A percentile compares a stretch with the other conserved stretches of the same genome.
phyloP scores from a whole-genome alignment of 92 coral and sea anemone species.

The Zoanthus sociatus region DNA sequence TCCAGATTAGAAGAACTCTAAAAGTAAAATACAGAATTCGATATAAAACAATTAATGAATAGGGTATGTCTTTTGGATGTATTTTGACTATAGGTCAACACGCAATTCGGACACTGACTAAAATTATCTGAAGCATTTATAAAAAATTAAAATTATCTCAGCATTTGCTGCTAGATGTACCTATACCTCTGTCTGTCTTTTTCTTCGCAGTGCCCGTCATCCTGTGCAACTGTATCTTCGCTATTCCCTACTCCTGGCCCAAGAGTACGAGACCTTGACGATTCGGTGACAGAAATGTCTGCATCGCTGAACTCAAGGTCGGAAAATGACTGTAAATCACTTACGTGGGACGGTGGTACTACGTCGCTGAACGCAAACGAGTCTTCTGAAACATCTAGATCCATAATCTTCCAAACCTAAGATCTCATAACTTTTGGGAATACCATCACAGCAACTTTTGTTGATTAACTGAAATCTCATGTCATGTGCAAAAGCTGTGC shows the following conservation, averaged over 20 bases:
- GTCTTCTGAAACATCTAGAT: conserved; percentile 81
- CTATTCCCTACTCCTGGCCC: neutral
- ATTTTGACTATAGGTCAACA: neutral
- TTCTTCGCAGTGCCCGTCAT: neutral
- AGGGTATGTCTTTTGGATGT: too few relatives aligned
- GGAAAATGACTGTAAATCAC: conserved; percentile 96
- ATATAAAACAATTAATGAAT: too few relatives aligned
- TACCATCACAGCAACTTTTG: neutral
- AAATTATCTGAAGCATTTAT: neutral
- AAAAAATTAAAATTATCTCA: neutral
- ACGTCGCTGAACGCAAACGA: conserved; percentile 96
- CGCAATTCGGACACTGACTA: neutral
- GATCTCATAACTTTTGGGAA: neutral
- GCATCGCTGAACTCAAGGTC: conserved; percentile 90
- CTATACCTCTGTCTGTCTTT: conserved; percentile 19
- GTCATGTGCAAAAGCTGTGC: neutral
- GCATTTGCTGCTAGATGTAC: neutral
- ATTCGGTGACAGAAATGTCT: conserved; percentile 62
- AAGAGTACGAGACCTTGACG: conserved; percentile 46
- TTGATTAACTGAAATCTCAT: neutral
- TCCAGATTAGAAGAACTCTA: too few relatives aligned
- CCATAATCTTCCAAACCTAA: conserved; percentile 54
- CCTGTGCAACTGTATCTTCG: neutral
- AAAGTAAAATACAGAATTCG: too few relatives aligned
- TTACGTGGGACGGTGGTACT: conserved; percentile 93